Percentiles rank a stretch among this genome's conserved stretches.
Conservation (phyloP, 37 sponge, comb jelly and placozoan species). For the Oscarella lobularis region DNA sequence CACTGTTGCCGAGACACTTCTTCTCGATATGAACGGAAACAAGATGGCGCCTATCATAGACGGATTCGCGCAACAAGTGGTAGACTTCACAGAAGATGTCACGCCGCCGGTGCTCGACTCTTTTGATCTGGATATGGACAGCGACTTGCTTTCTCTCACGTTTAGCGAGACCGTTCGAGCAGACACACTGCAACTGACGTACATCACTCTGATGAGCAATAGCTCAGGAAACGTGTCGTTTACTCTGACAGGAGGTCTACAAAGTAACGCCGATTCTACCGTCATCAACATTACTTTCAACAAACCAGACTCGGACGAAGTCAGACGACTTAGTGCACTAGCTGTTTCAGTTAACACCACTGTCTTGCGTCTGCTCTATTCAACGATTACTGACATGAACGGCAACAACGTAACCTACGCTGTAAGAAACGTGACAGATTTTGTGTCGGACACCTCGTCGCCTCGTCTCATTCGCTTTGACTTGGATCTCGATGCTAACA, state of each 20-base stretch:
- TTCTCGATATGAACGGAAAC: slow-evolving; percentile 56
- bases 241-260: slow-evolving; percentile 57
- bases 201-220: slow-evolving; percentile 27
- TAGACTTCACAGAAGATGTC: slow-evolving; percentile 24
- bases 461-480: slow-evolving; percentile 50
- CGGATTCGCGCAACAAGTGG: slow-evolving; percentile 16
- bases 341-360: slow-evolving; percentile 27
- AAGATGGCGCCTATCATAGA: slow-evolving; percentile 11
- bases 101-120: slow-evolving; percentile 38
- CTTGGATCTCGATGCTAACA: slow-evolving; percentile 47
- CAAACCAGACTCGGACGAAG: slow-evolving; percentile 72
- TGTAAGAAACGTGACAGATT: slow-evolving; percentile 19
- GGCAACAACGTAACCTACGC: slow-evolving; percentile 24
- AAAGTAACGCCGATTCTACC: slow-evolving; percentile 32
- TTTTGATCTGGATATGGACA: slow-evolving; percentile 59
- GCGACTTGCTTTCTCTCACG: slow-evolving; percentile 50
- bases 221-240: not conserved
- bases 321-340: slow-evolving; percentile 49
- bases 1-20: slow-evolving; percentile 8
- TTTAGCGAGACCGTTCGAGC: slow-evolving; percentile 70
- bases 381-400: slow-evolving; percentile 51
- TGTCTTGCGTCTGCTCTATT: slow-evolving; percentile 26
- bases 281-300: slow-evolving; percentile 55
- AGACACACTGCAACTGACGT: slow-evolving; percentile 37
- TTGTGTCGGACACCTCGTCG: slow-evolving; percentile 17